Conservation (phyloP, 1,140 invertebrate genomes). For the Caenorhabditis elegans region DNA sequence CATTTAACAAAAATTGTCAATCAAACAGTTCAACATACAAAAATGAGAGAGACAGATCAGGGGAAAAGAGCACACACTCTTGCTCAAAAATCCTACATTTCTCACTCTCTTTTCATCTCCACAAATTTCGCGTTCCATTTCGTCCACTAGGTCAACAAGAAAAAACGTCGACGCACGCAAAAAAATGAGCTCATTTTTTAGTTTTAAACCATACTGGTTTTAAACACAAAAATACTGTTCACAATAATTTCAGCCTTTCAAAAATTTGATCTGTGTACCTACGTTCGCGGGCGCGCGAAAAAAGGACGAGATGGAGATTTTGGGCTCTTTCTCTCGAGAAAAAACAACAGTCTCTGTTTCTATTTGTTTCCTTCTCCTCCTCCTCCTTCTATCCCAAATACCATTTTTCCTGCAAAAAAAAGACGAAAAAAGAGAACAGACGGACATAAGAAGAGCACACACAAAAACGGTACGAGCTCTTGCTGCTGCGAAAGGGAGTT, state of each 20-base stretch:
- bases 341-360: conserved; percentile 33
- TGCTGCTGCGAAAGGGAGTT: not conserved
- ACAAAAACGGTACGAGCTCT: not conserved
- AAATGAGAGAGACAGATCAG: not conserved
- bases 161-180: not conserved
- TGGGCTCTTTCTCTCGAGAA: not conserved
- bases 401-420: conserved; percentile 2
- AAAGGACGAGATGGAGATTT: too few species aligned
- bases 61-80: conserved; percentile 1
- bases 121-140: conserved; percentile 4
- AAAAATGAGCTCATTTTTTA: not conserved
- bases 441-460: conserved; percentile 4
- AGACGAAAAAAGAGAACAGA: not conserved
- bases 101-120: conserved; percentile 2
- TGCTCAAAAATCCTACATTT: not conserved
- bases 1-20: too few species aligned
- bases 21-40: not conserved
- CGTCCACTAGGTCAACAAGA: conserved; percentile 29
- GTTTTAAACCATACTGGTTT: too few species aligned
- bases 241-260: too few species aligned
- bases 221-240: too few species aligned
- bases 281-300: too few species aligned
- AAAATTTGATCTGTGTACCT: not conserved
- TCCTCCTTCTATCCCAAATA: not conserved
- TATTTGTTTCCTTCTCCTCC: not conserved